These are phyloP conservation scores for Mastacembelus armatus DNA, from an alignment of 2,797 vertebrate species.

Conservation along the genomic window DNA sequence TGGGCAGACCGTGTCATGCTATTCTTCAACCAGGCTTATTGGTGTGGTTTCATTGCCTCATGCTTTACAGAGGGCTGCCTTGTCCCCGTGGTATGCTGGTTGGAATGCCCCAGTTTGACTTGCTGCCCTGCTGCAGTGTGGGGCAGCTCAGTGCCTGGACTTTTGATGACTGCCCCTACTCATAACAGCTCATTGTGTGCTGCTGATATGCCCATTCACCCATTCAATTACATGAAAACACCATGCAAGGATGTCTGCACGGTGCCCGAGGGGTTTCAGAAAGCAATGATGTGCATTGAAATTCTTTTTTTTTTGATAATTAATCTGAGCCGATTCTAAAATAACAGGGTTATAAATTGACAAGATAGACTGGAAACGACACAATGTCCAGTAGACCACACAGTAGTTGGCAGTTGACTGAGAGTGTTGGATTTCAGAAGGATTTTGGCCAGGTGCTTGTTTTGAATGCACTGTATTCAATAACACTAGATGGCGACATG, in stretches of 20 bases:
- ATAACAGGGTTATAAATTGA: not conserved
- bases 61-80: conserved; percentile 42
- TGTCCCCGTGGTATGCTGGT: conserved; percentile 56
- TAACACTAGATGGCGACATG: no score
- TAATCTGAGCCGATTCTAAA: not conserved
- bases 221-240: conserved; percentile 39
- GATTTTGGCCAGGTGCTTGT: not conserved
- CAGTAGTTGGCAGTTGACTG: not conserved
- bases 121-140: conserved; percentile 38
- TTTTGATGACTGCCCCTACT: conserved; percentile 26
- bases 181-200: conserved; percentile 39
- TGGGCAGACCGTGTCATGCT: conserved; percentile 9
- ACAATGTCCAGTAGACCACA: not conserved
- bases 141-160: conserved; percentile 22
- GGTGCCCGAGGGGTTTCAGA: conserved; percentile 20
- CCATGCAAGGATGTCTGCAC: conserved; percentile 20
- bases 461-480: conserved; percentile 2
- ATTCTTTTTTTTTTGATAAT: not conserved
- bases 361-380: not conserved
- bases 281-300: no score
- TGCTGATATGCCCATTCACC: conserved; percentile 40
- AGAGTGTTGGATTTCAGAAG: not conserved
- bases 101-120: conserved; percentile 57
- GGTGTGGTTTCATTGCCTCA: conserved; percentile 20
- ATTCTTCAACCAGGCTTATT: conserved; percentile 4